Evolutionary conservation across 2,888 invertebrate species (phyloP), one percentile per base, ranked within the genome.

Genomic region (Melangyna quadrimaculata): DNA sequence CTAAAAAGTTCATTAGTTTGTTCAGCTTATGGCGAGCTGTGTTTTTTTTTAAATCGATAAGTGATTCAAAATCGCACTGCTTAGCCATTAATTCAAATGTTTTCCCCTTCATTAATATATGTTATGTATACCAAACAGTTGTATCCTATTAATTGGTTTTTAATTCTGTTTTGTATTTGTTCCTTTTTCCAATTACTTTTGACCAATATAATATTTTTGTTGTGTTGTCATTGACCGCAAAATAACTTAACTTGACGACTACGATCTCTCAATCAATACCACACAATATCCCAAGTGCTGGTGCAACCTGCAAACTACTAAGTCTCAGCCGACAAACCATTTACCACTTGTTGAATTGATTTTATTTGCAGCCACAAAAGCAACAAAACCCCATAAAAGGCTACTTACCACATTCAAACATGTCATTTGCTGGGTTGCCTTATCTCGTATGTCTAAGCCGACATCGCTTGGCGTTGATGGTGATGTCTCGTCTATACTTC

Each of bases 151-250:
- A 61, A 61, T 61, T 61, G 37, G 6, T 10, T n/a, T n/a, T n/a
- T n/a, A 27, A 27, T 40, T 27, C 27, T 24, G 40, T 61, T 43
- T 43, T 43, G 9, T 37, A n/a, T 59, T 59, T 37, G 5, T 61
- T 61, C 24, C 14, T 48, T 43, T 65, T 45, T 73, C 63, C 82
- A 83, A 61, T 83, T 63, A 74, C 73, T 83, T 73, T 43, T 70
- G 63, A 40, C 69, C 59, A 74, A 57, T 65, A 65, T 71, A 27
- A 27, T 7, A 14, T 51, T 24, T 24, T 43, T 69, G 8, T 37
- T 40, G 22, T 61, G 0, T 83, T 79, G 83, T 70, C 83, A 83
- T 83, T 83, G 83, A 83, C 83, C 79, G 83, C 78, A 83, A 83
- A 83, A 79, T 70, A 65, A 74, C 40, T 67, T 24, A 65, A 74